Base-by-base conservation (phyloP, 2,888 invertebrate genomes). In the Chamaedrilus cognettii region DNA sequence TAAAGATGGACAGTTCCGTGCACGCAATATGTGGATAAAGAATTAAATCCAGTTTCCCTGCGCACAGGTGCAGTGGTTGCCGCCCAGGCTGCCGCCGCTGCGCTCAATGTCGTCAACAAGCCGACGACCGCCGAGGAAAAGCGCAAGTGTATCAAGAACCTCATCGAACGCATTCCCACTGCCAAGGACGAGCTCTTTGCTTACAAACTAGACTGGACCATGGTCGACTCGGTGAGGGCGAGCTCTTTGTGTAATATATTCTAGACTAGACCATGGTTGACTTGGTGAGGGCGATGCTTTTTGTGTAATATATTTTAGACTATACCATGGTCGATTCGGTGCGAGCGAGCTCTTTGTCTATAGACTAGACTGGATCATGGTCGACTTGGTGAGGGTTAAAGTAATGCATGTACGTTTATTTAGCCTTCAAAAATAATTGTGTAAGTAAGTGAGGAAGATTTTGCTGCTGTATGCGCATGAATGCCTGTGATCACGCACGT, bases 151-250 rank as follows among this genome's bases (percentile, higher is more conserved):
- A 96, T 98, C 77, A 98, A 98, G 87, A 92, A 92, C 72, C 89
- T 99, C 76, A 99, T 99, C 80, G 97, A 97, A 85, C 93, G 93
- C 86, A 99, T 99, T 81, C 99, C 99, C 69, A 98, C 97, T 7
- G 94, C 93, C 82, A 98, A 98, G 86, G 93, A 92, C 71, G 94
- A 95, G 78, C 88, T 99, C 73, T 99, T 99, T 86, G 93, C 91
- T 74, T 97, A 93, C 85, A 90, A 91, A 77, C 89, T 99, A 63
- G 96, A 97, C 84, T 96, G 94, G 91, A 88, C 89, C 69, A 90
- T 92, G 74, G 89, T 91, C 52, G 90, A 91, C 81, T 87, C 87
- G 82, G 89, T 89, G 82, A 64, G 70, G 63, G 7, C 19, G n/a
- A n/a, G n/a, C n/a, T n/a, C n/a, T n/a, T n/a, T n/a, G n/a, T n/a